Percentiles rank a stretch among this genome's conserved stretches.
phyloP scores from a whole-genome alignment of 2,113 vertebrate species.

The Scalopus aquaticus region DNA sequence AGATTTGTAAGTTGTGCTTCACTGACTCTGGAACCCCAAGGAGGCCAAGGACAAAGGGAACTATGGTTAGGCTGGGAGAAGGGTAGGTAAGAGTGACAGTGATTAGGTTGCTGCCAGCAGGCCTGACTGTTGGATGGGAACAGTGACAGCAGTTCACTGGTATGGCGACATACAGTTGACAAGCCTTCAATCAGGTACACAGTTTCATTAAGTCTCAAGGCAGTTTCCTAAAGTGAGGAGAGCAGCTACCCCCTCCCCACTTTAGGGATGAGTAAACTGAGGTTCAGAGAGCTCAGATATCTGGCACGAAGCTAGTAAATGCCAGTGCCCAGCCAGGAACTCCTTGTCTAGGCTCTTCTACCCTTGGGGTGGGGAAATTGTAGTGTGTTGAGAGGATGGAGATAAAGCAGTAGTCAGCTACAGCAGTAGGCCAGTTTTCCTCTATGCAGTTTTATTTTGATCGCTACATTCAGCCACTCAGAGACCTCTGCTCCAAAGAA shows the following conservation, averaged over 20 bases:
- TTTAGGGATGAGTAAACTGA: background rate
- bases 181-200: background rate
- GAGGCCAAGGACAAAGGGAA: conserved; percentile 22
- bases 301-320: background rate
- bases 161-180: background rate
- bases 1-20: background rate
- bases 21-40: background rate
- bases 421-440: background rate
- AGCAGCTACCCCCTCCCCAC: background rate
- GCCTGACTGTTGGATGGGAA: background rate
- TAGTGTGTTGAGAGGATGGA: background rate
- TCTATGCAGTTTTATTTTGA: conserved; percentile 39
- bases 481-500: conserved; percentile 64
- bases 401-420: background rate
- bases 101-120: background rate
- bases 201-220: background rate
- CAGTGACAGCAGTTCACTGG: background rate
- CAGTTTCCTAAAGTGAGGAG: background rate
- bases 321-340: background rate
- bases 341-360: background rate
- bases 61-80: background rate
- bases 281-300: background rate
- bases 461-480: background rate
- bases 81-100: background rate
- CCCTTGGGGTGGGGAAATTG: background rate